Base-by-base conservation (phyloP, 2,113 vertebrate species). In the Eretmochelys imbricata region DNA sequence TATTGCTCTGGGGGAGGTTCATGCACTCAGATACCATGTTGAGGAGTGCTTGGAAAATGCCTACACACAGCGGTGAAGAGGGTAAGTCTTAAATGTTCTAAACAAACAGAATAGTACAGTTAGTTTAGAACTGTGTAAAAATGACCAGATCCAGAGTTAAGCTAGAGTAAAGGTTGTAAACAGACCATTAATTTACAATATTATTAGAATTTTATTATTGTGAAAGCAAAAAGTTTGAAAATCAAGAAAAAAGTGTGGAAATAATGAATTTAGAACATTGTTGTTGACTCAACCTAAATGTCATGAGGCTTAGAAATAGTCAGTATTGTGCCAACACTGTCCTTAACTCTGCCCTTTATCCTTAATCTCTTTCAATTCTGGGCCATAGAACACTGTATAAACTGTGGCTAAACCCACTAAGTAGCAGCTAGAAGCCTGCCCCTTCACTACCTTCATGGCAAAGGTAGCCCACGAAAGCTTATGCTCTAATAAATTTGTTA, bases 1-100 rank as follows among this genome's bases (percentile, higher is more conserved):
- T 62, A 84, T 88, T 88, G 55, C 81, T 94, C 93, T 93, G 88
- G 20, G 83, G 72, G 84, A 96, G 79, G 93, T 94, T 96, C 62
- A 27, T 93, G 84, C 85, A 1, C 94, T 94, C 81, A 84, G 80
- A 90, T 84, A 88, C 10, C 54, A 55, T n/a, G 16, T 14, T 78
- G 90, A 90, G 59, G 89, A 95, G 81, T 78, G 31, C 88, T 91
- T 82, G 62, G 38, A 53, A 93, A 72, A 72, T 93, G 93, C 85
- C 92, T 94, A 76, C 1, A 4, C 65, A 78, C 79, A 9, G 6
- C 94, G 90, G 94, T 88, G 84, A 88, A 96, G 54, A 50, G n/a
- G 16, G 84, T 81, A 75, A 20, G 24, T 59, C 1, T 82, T 27
- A 91, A 62, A 48, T 31, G 53, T 79, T 92, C 76, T 85, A 10